These are phyloP conservation scores for Apostichopus californicus DNA, from an alignment of 35 echinoderm and acorn worm genomes.

Conservation along the genomic window DNA sequence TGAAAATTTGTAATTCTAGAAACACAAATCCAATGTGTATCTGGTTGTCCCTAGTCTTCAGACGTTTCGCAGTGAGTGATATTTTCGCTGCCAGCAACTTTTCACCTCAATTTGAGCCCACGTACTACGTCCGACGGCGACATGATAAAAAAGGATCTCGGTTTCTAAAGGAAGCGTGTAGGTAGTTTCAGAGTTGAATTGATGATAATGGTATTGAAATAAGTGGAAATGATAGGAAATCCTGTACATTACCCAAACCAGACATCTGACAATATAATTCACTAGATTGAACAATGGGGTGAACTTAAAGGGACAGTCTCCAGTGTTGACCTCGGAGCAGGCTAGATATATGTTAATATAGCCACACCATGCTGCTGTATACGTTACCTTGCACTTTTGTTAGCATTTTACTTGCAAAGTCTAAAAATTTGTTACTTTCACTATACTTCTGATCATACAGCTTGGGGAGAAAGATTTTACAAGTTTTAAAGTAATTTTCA, in stretches of 20 bases:
- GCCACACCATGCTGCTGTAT: no score
- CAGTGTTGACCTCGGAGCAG: no score
- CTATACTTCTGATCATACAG: no score
- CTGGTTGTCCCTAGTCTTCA: neutral
- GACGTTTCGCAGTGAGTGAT: neutral
- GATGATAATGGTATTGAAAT: constrained; percentile 1
- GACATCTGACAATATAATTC: neutral
- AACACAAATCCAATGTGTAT: neutral
- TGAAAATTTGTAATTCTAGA: neutral
- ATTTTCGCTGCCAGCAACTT: constrained; percentile 12
- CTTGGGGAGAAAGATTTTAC: no score
- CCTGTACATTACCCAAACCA: neutral
- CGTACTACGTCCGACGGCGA: constrained; percentile 5
- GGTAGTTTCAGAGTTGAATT: neutral
- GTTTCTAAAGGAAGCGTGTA: neutral
- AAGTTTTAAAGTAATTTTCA: no score
- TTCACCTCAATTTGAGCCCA: neutral
- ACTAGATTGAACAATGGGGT: no score
- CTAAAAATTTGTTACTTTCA: no score
- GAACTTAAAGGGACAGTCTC: no score
- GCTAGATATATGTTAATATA: no score
- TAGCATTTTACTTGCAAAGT: no score
- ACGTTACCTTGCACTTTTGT: no score
- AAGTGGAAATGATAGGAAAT: constrained; percentile 14
- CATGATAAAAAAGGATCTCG: neutral